Base-by-base conservation (phyloP, 2,888 invertebrate genomes). In the Erpobdella octoculata region DNA sequence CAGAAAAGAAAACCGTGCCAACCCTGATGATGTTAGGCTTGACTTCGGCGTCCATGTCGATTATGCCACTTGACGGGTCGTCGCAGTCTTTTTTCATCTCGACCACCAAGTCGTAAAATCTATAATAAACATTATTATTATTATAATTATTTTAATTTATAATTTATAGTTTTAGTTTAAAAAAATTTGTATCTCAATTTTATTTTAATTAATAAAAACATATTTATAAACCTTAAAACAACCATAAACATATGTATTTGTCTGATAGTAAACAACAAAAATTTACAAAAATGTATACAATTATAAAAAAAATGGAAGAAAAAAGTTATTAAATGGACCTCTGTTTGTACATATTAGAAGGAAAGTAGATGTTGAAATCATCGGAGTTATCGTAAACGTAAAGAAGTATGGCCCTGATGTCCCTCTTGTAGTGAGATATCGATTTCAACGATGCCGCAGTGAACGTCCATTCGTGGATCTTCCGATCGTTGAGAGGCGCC, bases 331-430 rank as follows among this genome's bases (percentile, higher is more conserved):
- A 46, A 6, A 41, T 33, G 62, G 46, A 83, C 83, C 89, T 87
- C 80, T 91, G 89, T 73, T 91, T 87, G 81, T 91, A 92, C 61
- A 88, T 87, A 75, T 90, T 89, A 1, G 96, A 95, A 0, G 98
- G 94, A 78, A 98, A 90, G 84, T 90, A 95, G 85, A 98, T 93
- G 88, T 97, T 96, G 85, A 98, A 98, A 85, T 97, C 96, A 76
- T 83, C 83, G 0, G 95, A 95, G 83, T 97, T 96, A 83, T 95
- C 92, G 83, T 94, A 91, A 41, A 98, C 97, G 83, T 98, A 99
- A 0, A 99, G 86, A 83, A 96, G 96, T 15, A 97, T 87, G 76
- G 95, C 95, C 25, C 96, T 87, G 80, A 94, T 92, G 83, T 98
- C 97, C 58, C 95, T 88, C 84, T 95, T 96, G 84, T 95, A 97